Evolutionary conservation across 1,140 invertebrate species (phyloP), one percentile per base, ranked within the genome.

Genomic region (Wiebesia pumilae): DNA sequence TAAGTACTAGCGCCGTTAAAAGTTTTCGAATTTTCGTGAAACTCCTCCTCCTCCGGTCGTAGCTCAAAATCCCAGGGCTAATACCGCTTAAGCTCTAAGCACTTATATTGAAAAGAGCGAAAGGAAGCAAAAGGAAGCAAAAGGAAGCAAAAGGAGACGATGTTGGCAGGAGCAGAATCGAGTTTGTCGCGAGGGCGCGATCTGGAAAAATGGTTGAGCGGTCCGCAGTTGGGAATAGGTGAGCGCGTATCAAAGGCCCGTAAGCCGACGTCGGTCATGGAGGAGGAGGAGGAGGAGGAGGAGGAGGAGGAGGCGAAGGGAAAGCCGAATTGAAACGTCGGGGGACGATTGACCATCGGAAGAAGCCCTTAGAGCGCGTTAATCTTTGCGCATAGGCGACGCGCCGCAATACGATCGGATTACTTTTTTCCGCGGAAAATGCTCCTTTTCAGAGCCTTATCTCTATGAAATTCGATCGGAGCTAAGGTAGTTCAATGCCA

Each of bases 261-360:
- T 58, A 58, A 58, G 19, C 54, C 19, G 54, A 58, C 54, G 14
- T 35, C 1, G 10, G 1, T 21, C 2, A 1, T 7, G 33, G 0
- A 30, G n/a, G 14, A 14, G 16, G 16, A 3, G 14, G 19, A 24
- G n/a, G 73, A 35, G 71, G 35, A n/a, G 40, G 30, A 35, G 62
- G 65, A 1, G 19, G n/a, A 4, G 65, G 24, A 3, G 51, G 79
- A 58, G 16, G 33, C 16, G 24, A 14, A 47, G 80, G 38, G 3
- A 54, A 75, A 65, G 38, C 30, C 27, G 78, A 73, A 85, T 80
- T 85, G 84, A 85, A 73, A 85, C 38, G 33, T 85, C 78, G 78
- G 40, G 38, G 30, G 77, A 43, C 47, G 69, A 83, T 83, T 83
- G 40, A 75, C 71, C 67, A 24, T 27, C 58, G 58, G 43, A 35